Conservation (phyloP, 1,140 invertebrate genomes). For the Cotesia chilonis region DNA sequence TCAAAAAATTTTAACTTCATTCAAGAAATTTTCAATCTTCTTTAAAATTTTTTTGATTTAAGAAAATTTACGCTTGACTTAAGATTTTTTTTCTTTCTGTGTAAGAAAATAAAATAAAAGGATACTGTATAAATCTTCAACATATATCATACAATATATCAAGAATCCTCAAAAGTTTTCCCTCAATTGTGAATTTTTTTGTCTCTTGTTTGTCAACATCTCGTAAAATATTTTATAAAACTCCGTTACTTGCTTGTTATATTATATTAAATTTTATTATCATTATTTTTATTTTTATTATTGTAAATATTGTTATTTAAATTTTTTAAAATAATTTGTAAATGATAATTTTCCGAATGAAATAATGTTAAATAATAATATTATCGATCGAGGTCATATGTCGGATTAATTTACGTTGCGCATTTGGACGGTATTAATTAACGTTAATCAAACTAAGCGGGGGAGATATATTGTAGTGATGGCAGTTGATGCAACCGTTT, state of each 20-base stretch:
- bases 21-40: no score
- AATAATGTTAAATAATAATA: neutral
- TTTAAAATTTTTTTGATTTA: no score
- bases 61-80: no score
- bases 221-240: neutral
- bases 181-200: constrained; percentile 11
- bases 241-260: neutral
- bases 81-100: no score
- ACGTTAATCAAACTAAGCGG: constrained; percentile 29
- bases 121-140: constrained; percentile 7
- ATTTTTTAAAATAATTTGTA: neutral
- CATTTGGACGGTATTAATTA: constrained; percentile 28
- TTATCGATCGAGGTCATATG: constrained; percentile 18
- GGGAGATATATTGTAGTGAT: constrained; percentile 3
- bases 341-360: neutral
- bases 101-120: neutral
- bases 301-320: neutral
- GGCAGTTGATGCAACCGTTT: constrained; percentile 20
- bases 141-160: constrained; percentile 4
- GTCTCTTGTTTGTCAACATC: constrained; percentile 11
- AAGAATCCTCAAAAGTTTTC: constrained; percentile 32
- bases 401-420: constrained; percentile 13
- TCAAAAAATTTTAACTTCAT: no score
- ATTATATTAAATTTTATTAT: no score
- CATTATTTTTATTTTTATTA: no score